Conservation (phyloP, 2,113 vertebrate genomes). For the Ellobius talpinus region DNA sequence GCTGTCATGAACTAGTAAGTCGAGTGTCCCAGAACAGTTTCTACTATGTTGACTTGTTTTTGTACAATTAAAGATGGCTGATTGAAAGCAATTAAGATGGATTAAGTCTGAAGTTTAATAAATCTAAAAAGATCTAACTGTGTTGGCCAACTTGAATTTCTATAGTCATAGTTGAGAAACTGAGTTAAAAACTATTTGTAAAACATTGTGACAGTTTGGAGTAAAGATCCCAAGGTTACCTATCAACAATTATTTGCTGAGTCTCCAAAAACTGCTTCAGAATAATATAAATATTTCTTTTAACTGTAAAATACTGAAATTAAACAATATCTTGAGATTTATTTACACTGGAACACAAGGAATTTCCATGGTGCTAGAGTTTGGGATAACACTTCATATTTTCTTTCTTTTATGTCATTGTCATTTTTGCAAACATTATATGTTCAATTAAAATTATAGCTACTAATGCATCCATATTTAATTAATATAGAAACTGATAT, state of each 20-base stretch:
- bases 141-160: conserved; percentile 40
- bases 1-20: background rate
- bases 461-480: conserved; percentile 23
- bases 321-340: conserved; percentile 39
- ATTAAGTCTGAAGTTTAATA: conserved; percentile 19
- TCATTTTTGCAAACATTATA: background rate
- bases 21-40: background rate
- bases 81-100: background rate
- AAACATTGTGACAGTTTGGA: background rate
- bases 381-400: conserved; percentile 12
- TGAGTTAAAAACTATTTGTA: conserved; percentile 24
- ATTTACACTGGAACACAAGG: background rate
- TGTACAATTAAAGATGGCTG: background rate
- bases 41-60: background rate
- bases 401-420: conserved; percentile 18
- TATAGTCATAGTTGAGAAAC: conserved; percentile 8
- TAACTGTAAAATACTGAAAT: conserved; percentile 15
- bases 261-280: background rate
- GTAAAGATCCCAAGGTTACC: background rate
- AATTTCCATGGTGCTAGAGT: background rate
- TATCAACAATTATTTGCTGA: conserved; percentile 4
- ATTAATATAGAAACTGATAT: background rate
- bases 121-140: background rate
- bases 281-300: conserved; percentile 55
- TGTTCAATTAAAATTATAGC: background rate